Base-by-base conservation (phyloP, 2,113 vertebrate species). In the Morone saxatilis region DNA sequence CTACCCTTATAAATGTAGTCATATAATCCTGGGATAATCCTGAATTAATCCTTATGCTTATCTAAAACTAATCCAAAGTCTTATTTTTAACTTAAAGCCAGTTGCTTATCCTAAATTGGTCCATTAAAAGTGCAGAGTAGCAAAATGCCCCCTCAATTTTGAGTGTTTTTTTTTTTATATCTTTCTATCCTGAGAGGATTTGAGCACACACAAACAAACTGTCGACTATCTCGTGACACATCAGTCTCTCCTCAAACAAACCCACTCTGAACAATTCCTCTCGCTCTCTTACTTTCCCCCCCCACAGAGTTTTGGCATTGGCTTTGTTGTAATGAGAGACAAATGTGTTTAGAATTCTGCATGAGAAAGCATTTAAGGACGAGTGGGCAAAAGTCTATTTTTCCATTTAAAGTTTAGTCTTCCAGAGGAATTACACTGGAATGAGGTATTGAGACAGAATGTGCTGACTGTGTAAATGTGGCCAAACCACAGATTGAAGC, bases 381-480 rank as follows among this genome's bases (percentile, higher is more conserved):
- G 66, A 77, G 22, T 40, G 41, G 76, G 65, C 50, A 75, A 48
- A 79, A 63, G 51, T 79, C 20, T 72, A 54, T 82, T 79, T 91
- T 92, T 90, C 88, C 83, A 86, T 75, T 77, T 62, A 36, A 86
- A 80, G 59, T 86, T 75, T 5, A 63, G 41, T 81, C 67, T 80
- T 83, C 83, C 69, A 36, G 54, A 77, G 50, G 76, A 89, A 81
- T 81, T 83, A 61, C 13, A 60, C 50, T 77, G 57, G 73, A 84
- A 81, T 63, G 71, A 87, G 75, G 78, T 59, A 71, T 63, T 11
- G 45, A 70, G n/a, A 40, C 80, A 77, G 81, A 90, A 92, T 91
- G 82, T 86, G 91, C 88, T 89, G 89, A 93, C 63, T 78, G 50
- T 36, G 56, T 71, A 11, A 81, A 89, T 84, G 88, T 80, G 89